Evolutionary conservation across 2,113 vertebrate genomes (phyloP).

Genomic region (Phyllopteryx taeniolatus): DNA sequence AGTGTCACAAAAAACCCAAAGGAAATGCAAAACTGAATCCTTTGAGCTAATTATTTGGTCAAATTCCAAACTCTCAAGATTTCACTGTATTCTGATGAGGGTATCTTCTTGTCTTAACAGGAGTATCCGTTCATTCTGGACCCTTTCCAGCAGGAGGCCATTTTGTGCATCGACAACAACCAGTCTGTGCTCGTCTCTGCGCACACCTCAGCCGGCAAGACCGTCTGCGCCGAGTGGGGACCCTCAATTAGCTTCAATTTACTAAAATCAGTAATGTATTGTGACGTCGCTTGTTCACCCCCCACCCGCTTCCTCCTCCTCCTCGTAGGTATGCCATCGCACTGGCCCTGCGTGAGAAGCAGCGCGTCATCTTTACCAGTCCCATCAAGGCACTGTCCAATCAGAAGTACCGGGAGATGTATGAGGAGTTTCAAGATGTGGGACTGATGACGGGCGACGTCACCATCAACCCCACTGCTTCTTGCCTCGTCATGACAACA

Average conservation of each 20-base stretch:
- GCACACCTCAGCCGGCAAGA: slow-evolving; percentile 98
- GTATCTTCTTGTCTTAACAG: slow-evolving; percentile 65
- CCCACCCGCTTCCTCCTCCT: not conserved
- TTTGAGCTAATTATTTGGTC: no score
- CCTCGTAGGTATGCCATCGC: slow-evolving; percentile 89
- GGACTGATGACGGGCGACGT: slow-evolving; percentile 98
- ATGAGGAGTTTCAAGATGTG: slow-evolving; percentile 98
- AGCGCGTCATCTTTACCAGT: slow-evolving; percentile 98
- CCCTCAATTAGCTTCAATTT: not conserved
- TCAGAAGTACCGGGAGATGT: slow-evolving; percentile 99
- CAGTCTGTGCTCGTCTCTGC: slow-evolving; percentile 97
- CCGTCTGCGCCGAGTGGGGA: slow-evolving; percentile 98
- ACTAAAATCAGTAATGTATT: not conserved
- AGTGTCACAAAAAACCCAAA: no score
- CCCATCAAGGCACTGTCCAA: slow-evolving; percentile 98
- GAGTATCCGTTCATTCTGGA: slow-evolving; percentile 96
- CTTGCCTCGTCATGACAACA: slow-evolving; percentile 97
- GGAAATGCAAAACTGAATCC: no score
- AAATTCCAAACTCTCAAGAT: no score
- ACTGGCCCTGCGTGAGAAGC: slow-evolving; percentile 90
- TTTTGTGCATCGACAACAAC: slow-evolving; percentile 96
- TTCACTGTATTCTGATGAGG: no score
- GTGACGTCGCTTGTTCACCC: not conserved
- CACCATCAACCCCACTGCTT: slow-evolving; percentile 97
- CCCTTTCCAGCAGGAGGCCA: slow-evolving; percentile 94